Evolutionary conservation across 2,797 vertebrate genomes (phyloP).

Genomic region (Chloroceryle amazona): DNA sequence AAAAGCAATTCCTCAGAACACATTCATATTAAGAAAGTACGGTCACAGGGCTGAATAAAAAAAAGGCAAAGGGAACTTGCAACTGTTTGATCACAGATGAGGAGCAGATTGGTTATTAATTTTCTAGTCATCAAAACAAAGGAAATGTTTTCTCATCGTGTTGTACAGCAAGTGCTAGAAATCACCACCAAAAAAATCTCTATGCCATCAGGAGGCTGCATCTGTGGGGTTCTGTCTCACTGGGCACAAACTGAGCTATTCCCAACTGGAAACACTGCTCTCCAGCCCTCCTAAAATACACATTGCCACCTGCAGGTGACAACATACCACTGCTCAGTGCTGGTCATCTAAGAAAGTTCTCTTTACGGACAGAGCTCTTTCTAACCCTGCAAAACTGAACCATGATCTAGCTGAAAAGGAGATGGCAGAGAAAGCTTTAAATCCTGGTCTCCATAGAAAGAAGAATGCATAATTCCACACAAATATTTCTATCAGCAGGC

Average conservation of each 20-base stretch:
- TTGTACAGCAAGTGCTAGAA: neutral
- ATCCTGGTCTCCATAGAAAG: neutral
- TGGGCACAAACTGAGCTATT: neutral
- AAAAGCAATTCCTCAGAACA: neutral
- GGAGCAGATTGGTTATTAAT: neutral
- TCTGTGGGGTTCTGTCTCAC: neutral
- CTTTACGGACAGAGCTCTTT: neutral
- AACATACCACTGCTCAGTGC: neutral
- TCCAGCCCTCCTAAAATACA: neutral
- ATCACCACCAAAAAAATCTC: neutral
- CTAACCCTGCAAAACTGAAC: neutral
- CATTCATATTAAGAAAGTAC: neutral
- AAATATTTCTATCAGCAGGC: neutral
- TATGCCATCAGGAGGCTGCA: neutral
- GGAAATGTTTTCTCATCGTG: neutral
- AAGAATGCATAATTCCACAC: neutral
- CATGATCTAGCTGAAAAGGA: neutral
- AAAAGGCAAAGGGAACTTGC: neutral
- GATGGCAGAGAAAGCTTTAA: neutral
- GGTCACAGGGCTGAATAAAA: neutral
- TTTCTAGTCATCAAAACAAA: neutral
- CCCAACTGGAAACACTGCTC: neutral
- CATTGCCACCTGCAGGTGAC: conserved; percentile 60
- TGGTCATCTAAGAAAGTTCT: neutral
- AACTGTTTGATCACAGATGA: neutral